A percentile compares a stretch with the other conserved stretches of the same genome.
These are phyloP conservation scores for Dasysyrphus albostriatus DNA, from an alignment of 2,888 invertebrate species.

Conservation along the genomic window DNA sequence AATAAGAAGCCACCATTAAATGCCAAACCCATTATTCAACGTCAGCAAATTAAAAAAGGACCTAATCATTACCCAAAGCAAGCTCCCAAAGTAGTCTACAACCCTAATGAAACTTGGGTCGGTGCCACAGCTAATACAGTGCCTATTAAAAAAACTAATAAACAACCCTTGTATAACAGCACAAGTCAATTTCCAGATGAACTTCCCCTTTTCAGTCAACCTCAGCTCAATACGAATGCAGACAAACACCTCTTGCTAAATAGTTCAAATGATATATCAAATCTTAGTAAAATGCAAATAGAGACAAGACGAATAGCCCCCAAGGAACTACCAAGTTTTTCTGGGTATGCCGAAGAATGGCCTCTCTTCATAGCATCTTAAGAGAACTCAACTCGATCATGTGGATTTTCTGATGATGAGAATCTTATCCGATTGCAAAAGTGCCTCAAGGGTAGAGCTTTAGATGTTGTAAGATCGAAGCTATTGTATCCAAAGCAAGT, in stretches of 20 bases:
- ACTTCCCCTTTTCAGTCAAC: background rate
- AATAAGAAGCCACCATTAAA: background rate
- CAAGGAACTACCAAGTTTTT: background rate
- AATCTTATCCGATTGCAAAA: background rate
- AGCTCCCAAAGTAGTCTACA: background rate
- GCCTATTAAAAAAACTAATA: background rate
- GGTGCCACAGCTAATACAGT: too few species aligned
- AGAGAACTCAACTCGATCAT: background rate
- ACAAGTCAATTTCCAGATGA: slow-evolving; percentile 2
- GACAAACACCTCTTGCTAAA: background rate
- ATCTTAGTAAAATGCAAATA: background rate
- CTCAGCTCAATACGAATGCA: background rate
- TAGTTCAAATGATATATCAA: background rate
- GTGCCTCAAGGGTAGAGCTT: background rate
- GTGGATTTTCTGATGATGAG: background rate
- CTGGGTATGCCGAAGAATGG: background rate
- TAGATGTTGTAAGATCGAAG: background rate
- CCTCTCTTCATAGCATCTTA: background rate
- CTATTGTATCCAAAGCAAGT: slow-evolving; percentile 1
- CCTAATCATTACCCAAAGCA: background rate
- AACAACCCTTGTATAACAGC: background rate
- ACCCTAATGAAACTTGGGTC: background rate
- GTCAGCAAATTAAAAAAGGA: background rate
- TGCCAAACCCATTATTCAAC: background rate
- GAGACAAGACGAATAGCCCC: too few species aligned